Base-by-base conservation (phyloP, 2,113 vertebrate genomes). In the Actenoides hombroni region DNA sequence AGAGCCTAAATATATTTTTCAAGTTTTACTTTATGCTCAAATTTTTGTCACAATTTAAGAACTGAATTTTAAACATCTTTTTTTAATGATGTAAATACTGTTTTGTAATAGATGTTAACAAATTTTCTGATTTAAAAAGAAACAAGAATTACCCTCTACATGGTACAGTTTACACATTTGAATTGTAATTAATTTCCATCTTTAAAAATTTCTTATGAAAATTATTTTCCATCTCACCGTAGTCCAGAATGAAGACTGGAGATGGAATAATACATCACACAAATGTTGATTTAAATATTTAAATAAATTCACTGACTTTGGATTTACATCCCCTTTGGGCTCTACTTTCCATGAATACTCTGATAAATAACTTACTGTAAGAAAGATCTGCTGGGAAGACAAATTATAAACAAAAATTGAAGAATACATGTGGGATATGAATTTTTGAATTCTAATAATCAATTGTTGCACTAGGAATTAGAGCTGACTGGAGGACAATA, bases 381-480 rank as follows among this genome's bases (percentile, higher is more conserved):
- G 83, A 9, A 88, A 3, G 28, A 92, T 96, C 92, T 94, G 39
- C 60, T 92, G 90, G 92, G 94, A 97, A 75, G 68, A 90, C 64
- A 96, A 96, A 96, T 96, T 96, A 96, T 90, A 93, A 95, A 96
- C 86, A 94, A 96, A 94, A 94, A 84, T 86, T 93, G 88, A 88
- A 75, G 81, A 96, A 95, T 94, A 69, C 94, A 69, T 64, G 48
- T 89, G 95, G 86, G 88, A 95, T 76, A 94, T 86, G 86, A 90
- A 91, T 96, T 96, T 94, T 84, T 93, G 57, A 94, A 93, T 96
- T 92, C 65, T 93, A 96, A 93, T 95, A 73, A 79, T 93, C 83
- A 92, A 84, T 96, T 95, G 73, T 96, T 94, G 57, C 37, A 5
- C 25, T 65, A 71, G 65, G 73, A 90, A 96, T 86, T 95, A 94